phyloP scores from a whole-genome alignment of 2,888 invertebrate genomes.

The Parnassius mnemosyne region DNA sequence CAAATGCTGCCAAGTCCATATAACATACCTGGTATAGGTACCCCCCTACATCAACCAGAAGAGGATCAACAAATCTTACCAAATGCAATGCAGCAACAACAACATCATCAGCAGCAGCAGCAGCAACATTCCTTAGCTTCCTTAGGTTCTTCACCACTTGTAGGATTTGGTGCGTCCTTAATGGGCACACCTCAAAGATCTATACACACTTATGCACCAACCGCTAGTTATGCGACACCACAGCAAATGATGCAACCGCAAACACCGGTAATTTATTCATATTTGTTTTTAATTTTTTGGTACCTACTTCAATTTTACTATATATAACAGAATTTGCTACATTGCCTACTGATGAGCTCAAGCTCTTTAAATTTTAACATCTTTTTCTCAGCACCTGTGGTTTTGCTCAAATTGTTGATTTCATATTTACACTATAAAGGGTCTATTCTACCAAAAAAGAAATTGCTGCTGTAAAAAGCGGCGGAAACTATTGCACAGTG shows the following conservation, averaged over 20 bases:
- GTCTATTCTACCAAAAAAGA: no score
- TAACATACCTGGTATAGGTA: constrained; percentile 94
- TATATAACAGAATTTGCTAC: no score
- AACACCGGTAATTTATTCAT: constrained; percentile 84
- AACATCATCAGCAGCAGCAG: constrained; percentile 86
- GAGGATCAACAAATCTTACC: constrained; percentile 95
- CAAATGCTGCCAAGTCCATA: constrained; percentile 95
- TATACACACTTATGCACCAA: constrained; percentile 88
- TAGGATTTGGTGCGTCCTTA: constrained; percentile 82
- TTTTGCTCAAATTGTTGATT: no score
- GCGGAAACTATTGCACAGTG: no score
- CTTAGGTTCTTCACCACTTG: constrained; percentile 81
- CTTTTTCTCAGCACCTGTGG: no score
- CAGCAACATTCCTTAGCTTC: constrained; percentile 79
- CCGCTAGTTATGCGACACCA: constrained; percentile 88
- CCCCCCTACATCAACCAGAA: constrained; percentile 93
- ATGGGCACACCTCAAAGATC: constrained; percentile 86
- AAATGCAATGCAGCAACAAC: constrained; percentile 91
- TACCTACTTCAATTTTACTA: no score
- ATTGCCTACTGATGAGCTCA: no score
- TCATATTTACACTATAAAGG: no score
- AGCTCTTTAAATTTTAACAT: no score
- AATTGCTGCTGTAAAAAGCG: no score
- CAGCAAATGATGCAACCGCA: constrained; percentile 94
- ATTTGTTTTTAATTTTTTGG: no score